Base-by-base conservation (phyloP, 2,888 invertebrate genomes). In the Erannis defoliaria region DNA sequence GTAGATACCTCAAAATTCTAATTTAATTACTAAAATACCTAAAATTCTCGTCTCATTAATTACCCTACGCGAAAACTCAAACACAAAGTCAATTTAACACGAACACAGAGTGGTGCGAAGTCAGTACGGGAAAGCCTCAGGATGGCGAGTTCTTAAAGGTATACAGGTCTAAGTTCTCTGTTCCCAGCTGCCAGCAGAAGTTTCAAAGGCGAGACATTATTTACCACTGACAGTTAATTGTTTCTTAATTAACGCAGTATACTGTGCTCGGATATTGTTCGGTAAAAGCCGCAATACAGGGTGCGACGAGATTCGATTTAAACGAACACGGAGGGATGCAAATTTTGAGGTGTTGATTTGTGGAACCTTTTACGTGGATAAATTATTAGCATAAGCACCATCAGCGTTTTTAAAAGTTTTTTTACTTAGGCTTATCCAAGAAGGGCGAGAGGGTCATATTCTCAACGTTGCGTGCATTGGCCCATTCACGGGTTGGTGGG, bases 41-140 rank as follows among this genome's bases (percentile, higher is more conserved):
- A 23, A 55, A 60, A 63, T 55, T 67, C 51, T 35, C 61, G 64
- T 66, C 68, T 74, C 72, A 79, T 81, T 80, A 82, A 81, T 82
- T 81, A 81, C 65, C 66, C 62, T 64, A 57, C 69, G 66, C 58
- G 70, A 64, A 70, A 78, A 80, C 77, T 77, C 72, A 78, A 80
- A 79, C 75, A 77, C 71, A 72, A 80, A 81, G 80, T 80, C 75
- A 76, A 79, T 77, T 81, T 77, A 78, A 76, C 75, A 75, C 71
- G 62, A 71, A 50, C 68, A 48, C 26, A 56, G 56, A 56, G 51
- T 62, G 51, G 19, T 33, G 35, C 12, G 1, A 33, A 62, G 55
- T 55, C 26, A 21, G 18, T 38, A 29, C 0, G 5, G 12, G 1
- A 18, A 46, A 16, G 57, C 31, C 46, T 40, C 46, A 42, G 48